Evolutionary conservation across 1,140 invertebrate species (phyloP).

Genomic region (Eueides isabella): DNA sequence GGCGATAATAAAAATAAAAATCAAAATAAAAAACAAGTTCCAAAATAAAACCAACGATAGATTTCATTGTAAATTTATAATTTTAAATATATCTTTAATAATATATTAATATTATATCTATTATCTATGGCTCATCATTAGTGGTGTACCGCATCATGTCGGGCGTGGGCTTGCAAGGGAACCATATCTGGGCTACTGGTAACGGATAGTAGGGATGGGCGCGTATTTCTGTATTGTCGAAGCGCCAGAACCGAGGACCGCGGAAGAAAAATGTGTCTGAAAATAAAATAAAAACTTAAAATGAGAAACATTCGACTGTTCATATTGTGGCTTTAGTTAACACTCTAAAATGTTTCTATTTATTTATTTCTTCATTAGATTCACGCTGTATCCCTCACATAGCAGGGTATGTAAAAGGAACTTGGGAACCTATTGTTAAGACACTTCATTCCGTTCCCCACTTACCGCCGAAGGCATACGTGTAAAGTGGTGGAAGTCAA

Average conservation of each 20-base stretch:
- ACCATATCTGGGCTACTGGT: conserved; percentile 83
- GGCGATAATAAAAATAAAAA: too few relatives aligned
- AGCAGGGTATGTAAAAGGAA: too few relatives aligned
- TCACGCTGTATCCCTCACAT: too few relatives aligned
- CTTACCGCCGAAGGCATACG: too few relatives aligned
- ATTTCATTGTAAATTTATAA: neutral
- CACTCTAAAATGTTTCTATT: too few relatives aligned
- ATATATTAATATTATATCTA: neutral
- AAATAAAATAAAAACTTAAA: conserved; percentile 24
- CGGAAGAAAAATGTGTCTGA: conserved; percentile 86
- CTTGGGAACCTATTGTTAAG: too few relatives aligned
- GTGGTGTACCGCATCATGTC: conserved; percentile 61
- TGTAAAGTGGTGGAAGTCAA: too few relatives aligned
- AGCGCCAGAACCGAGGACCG: conserved; percentile 84
- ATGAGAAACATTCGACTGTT: too few relatives aligned
- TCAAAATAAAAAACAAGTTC: neutral
- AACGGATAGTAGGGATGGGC: conserved; percentile 82
- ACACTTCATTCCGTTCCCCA: too few relatives aligned
- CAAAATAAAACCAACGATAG: neutral
- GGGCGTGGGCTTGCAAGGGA: conserved; percentile 83
- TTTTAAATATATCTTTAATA: neutral
- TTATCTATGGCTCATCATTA: conserved; percentile 57
- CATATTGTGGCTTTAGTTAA: too few relatives aligned
- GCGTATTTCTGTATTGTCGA: conserved; percentile 83
- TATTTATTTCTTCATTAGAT: too few relatives aligned